Conservation (phyloP, 2,888 invertebrate species). For the Callinectes sapidus region DNA sequence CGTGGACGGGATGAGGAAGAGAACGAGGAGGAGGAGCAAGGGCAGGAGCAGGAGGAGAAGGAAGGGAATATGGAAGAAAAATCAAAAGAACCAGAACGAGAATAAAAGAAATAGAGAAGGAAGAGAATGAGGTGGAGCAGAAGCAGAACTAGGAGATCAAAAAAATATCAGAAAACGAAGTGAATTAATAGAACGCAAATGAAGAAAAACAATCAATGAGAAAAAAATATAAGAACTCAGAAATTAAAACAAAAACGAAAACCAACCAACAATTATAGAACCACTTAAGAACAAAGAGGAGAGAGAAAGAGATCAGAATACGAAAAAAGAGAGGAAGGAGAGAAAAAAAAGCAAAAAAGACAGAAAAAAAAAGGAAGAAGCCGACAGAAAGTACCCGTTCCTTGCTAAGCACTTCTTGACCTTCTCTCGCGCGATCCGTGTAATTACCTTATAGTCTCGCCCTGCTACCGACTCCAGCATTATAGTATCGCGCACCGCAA, state of each 20-base stretch:
- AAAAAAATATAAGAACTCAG: too few species aligned
- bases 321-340: neutral
- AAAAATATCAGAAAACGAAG: too few species aligned
- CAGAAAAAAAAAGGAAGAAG: neutral
- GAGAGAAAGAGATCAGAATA: neutral
- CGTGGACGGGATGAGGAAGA: neutral
- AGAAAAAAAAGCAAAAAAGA: neutral
- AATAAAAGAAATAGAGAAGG: neutral
- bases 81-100: neutral
- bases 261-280: neutral
- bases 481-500: conserved; percentile 3
- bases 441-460: neutral
- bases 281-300: neutral
- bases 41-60: neutral
- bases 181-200: too few species aligned
- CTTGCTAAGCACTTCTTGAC: neutral
- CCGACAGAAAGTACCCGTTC: neutral
- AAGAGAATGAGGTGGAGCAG: neutral
- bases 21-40: neutral
- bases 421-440: conserved; percentile 8
- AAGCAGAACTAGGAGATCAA: neutral
- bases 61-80: neutral
- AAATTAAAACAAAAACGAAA: neutral
- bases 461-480: neutral
- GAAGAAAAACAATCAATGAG: too few species aligned